A percentile compares a stretch with the other conserved stretches of the same genome.
Conservation (phyloP, 1,140 invertebrate genomes). For the Heliconius eleuchia region DNA sequence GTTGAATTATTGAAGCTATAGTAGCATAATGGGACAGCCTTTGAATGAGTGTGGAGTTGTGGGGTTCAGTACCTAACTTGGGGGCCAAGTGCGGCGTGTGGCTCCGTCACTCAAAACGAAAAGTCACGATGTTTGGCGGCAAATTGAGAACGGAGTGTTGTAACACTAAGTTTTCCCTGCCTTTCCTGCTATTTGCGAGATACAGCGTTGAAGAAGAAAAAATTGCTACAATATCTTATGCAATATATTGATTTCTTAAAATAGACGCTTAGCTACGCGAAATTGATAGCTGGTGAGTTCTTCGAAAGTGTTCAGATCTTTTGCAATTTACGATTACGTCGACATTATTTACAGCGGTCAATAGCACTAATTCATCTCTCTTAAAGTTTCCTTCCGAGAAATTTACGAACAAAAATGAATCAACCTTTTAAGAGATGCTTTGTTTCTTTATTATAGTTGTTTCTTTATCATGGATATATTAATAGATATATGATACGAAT, state of each 20-base stretch:
- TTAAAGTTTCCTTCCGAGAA: slow-evolving; percentile 6
- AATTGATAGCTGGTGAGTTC: slow-evolving; percentile 30
- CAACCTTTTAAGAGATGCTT: not conserved
- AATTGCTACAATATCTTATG: slow-evolving; percentile 8
- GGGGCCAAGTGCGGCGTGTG: too few relatives aligned
- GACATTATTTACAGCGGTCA: slow-evolving; percentile 17
- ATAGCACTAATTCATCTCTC: slow-evolving; percentile 19
- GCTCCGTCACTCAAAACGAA: too few relatives aligned
- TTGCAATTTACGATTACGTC: slow-evolving; percentile 16
- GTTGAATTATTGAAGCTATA: too few relatives aligned
- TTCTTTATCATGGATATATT: not conserved
- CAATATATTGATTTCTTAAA: slow-evolving; percentile 36
- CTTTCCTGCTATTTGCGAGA: too few relatives aligned
- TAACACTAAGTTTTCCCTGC: too few relatives aligned
- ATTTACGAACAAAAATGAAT: not conserved
- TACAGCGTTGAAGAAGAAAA: not conserved
- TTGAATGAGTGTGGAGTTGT: too few relatives aligned
- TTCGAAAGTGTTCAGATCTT: slow-evolving; percentile 25
- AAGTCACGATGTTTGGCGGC: too few relatives aligned
- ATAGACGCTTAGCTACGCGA: slow-evolving; percentile 21
- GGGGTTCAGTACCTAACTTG: too few relatives aligned
- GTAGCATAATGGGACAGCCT: too few relatives aligned
- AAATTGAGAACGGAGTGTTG: too few relatives aligned
- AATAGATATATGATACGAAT: too few relatives aligned
- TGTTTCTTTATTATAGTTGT: too few relatives aligned